A percentile compares a stretch with the other conserved stretches of the same genome.
phyloP scores from a whole-genome alignment of 2,888 invertebrate genomes.

The Tuta absoluta region DNA sequence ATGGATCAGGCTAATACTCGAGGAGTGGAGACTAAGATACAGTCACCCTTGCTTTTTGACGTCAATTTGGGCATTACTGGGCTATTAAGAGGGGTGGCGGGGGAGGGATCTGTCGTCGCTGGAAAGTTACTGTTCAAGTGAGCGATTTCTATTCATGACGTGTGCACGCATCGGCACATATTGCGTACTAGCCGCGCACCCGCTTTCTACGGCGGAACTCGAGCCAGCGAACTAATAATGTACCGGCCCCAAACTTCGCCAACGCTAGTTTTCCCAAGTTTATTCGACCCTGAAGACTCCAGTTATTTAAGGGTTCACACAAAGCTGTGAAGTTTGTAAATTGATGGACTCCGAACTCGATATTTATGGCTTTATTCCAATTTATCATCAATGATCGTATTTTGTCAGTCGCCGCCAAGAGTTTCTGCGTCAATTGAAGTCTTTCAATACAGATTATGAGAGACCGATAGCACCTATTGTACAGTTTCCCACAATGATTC shows the following conservation, averaged over 20 bases:
- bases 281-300: conserved; percentile 11
- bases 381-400: conserved; percentile 1
- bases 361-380: conserved; percentile 16
- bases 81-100: conserved; percentile 33
- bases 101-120: conserved; percentile 35
- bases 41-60: conserved; percentile 34
- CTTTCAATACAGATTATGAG: conserved; percentile 3
- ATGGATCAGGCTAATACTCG: conserved; percentile 56
- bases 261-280: background rate
- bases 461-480: conserved; percentile 6
- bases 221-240: conserved; percentile 1
- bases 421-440: background rate
- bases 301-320: conserved; percentile 12
- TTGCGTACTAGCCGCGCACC: conserved; percentile 37
- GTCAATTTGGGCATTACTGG: conserved; percentile 48
- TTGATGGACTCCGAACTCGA: conserved; percentile 9
- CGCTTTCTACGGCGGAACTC: conserved; percentile 12
- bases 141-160: conserved; percentile 75
- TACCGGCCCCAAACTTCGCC: conserved; percentile 9
- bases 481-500: conserved; percentile 12
- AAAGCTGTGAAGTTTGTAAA: conserved; percentile 12
- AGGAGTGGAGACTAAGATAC: conserved; percentile 49
- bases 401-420: background rate
- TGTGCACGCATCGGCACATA: conserved; percentile 48
- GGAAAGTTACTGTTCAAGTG: conserved; percentile 62